phyloP scores from a whole-genome alignment of 2,113 vertebrate species.

The Mormyrus lacerda region DNA sequence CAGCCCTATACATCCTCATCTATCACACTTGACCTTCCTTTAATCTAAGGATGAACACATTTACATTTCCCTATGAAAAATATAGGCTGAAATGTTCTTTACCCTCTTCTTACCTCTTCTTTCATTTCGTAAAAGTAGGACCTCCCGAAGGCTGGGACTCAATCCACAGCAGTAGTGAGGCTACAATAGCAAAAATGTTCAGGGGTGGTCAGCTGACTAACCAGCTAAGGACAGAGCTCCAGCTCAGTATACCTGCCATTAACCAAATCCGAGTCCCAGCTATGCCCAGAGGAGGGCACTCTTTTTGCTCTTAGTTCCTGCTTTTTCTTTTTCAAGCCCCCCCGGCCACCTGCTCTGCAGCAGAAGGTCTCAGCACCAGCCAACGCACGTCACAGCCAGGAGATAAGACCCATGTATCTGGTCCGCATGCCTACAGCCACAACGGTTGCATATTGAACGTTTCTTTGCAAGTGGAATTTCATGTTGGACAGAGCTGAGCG shows the following conservation, averaged over 20 bases:
- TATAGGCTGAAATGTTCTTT: neutral
- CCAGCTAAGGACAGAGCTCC: neutral
- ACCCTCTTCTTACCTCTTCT: neutral
- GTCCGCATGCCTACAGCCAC: neutral
- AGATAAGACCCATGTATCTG: neutral
- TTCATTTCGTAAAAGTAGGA: neutral
- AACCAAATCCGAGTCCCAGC: neutral
- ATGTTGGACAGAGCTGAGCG: neutral
- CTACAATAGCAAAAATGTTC: neutral
- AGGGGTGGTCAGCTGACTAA: neutral
- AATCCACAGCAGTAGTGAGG: neutral
- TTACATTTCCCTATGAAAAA: neutral
- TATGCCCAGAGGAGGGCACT: neutral
- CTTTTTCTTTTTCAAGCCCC: neutral
- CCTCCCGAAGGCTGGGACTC: neutral
- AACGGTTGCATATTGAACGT: neutral
- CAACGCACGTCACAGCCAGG: neutral
- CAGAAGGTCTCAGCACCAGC: neutral
- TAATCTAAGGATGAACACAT: neutral
- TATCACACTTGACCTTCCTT: neutral
- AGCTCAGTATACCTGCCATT: neutral
- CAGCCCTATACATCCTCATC: neutral
- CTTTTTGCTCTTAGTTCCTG: neutral
- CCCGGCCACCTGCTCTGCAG: neutral
- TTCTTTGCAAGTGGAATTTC: neutral